Base-by-base conservation (phyloP, 2,113 vertebrate genomes). In the Nannospalax galili region DNA sequence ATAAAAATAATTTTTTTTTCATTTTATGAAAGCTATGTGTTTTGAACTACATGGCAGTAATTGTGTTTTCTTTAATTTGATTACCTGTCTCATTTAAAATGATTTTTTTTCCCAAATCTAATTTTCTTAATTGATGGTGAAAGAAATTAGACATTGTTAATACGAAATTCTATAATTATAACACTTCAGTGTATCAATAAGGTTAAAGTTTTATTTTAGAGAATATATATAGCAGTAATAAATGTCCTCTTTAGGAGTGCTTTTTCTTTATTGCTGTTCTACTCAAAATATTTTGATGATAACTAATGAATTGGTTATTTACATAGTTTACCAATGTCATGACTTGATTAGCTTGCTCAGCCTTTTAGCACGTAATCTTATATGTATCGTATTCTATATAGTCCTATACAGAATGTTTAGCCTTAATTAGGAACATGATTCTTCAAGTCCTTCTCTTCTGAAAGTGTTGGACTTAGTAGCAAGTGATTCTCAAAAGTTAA, bases 71-170 rank as follows among this genome's bases (percentile, higher is more conserved):
- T 84, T 88, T 10, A 84, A 92, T 42, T 84, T 89, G 19, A 40
- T 84, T 5, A 60, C 26, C 37, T 87, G 1, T 86, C 35, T 94
- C 67, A 88, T 42, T 94, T 94, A 75, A 93, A 91, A 74, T 87
- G 84, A 85, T 70, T 42, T 69, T 84, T 95, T 89, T 84, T 90
- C 30, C 70, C 78, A 81, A 88, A 15, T 17, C 82, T 96, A 90
- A 92, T 87, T 91, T 96, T 94, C 60, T 84, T 90, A 94, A 81
- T 88, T 91, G 42, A 91, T 78, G 48, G 12, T 96, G 42, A 96
- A 92, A 96, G 58, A 91, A 95, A 92, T 92, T 86, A 96, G 40
- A 65, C n/a, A 91, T 90, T 45, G 11, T 77, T 72, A 84, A 75
- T 93, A 88, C n/a, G 65, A 90, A 88, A 81, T 84, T 88, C 48